Evolutionary conservation across 2,113 vertebrate species (phyloP).

Genomic region (Notarius quadriscutis): DNA sequence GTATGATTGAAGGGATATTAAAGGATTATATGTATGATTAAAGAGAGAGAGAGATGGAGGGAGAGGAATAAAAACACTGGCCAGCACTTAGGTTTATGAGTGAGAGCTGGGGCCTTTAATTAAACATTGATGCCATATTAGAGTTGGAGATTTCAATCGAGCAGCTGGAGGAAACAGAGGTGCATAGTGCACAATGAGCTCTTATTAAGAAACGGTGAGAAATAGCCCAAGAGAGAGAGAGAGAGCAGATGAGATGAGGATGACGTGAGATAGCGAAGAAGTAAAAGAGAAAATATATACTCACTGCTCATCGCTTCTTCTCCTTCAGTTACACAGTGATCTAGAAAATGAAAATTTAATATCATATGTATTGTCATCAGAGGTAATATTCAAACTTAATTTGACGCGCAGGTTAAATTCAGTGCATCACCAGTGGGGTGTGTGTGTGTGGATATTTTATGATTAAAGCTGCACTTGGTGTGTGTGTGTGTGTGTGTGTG

Average conservation of each 20-base stretch:
- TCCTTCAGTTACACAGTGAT: constrained; percentile 41
- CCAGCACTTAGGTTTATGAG: constrained; percentile 69
- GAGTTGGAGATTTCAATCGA: constrained; percentile 71
- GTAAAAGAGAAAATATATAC: constrained; percentile 14
- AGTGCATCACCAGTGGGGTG: constrained; percentile 3
- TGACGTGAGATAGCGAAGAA: constrained; percentile 36
- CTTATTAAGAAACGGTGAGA: constrained; percentile 57
- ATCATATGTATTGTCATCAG: constrained; percentile 48
- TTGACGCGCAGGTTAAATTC: constrained; percentile 44
- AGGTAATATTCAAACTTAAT: constrained; percentile 49
- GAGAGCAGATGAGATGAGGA: constrained; percentile 10
- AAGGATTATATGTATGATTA: constrained; percentile 6
- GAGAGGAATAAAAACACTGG: constrained; percentile 33
- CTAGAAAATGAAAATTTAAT: constrained; percentile 56
- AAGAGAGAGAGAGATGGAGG: constrained; percentile 29
- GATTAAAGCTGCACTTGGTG: neutral
- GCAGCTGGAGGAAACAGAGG: constrained; percentile 62
- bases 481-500: constrained; percentile 19
- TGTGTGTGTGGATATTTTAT: constrained; percentile 13
- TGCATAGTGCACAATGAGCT: constrained; percentile 56
- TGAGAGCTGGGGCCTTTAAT: constrained; percentile 68
- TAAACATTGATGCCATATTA: constrained; percentile 77
- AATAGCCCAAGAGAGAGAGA: neutral
- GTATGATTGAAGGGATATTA: constrained; percentile 8
- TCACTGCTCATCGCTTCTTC: constrained; percentile 5